These are phyloP conservation scores for Tineola bisselliella DNA, from an alignment of 2,888 invertebrate genomes.

Conservation along the genomic window DNA sequence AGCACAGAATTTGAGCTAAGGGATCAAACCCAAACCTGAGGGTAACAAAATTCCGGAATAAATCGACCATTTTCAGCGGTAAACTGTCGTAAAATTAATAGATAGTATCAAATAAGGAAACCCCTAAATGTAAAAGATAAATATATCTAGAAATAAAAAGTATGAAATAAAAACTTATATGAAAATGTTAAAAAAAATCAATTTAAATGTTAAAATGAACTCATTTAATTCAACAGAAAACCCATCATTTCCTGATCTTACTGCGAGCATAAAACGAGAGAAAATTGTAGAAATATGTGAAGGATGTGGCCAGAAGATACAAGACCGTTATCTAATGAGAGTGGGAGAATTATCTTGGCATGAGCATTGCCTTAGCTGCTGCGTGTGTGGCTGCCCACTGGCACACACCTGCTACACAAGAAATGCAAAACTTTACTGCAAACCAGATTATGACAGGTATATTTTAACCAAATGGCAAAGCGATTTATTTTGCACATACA, in stretches of 20 bases:
- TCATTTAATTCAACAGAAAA: slow-evolving; percentile 18
- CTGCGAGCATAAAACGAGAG: slow-evolving; percentile 76
- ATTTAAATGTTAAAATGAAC: neutral
- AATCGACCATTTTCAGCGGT: slow-evolving; percentile 7
- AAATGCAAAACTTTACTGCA: slow-evolving; percentile 95
- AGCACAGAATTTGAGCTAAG: slow-evolving; percentile 8
- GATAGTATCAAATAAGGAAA: neutral
- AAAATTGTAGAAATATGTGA: slow-evolving; percentile 91
- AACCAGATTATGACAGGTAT: slow-evolving; percentile 96
- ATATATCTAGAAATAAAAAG: too few species aligned
- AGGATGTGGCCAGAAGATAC: slow-evolving; percentile 93
- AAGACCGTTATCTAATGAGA: slow-evolving; percentile 94
- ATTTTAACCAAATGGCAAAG: slow-evolving; percentile 16
- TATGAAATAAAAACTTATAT: neutral
- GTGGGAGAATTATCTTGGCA: slow-evolving; percentile 96
- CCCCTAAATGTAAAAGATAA: neutral
- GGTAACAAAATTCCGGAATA: slow-evolving; percentile 7
- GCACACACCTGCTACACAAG: slow-evolving; percentile 94
- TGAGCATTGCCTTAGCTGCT: slow-evolving; percentile 95
- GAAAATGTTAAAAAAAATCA: neutral
- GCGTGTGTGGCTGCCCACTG: slow-evolving; percentile 90
- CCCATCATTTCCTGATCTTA: slow-evolving; percentile 34
- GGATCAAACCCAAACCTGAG: neutral
- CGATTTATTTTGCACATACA: slow-evolving; percentile 19
- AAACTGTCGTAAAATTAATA: slow-evolving; percentile 1